Evolutionary conservation across 2,888 invertebrate genomes (phyloP).

Genomic region (Drosophila tanythrix): DNA sequence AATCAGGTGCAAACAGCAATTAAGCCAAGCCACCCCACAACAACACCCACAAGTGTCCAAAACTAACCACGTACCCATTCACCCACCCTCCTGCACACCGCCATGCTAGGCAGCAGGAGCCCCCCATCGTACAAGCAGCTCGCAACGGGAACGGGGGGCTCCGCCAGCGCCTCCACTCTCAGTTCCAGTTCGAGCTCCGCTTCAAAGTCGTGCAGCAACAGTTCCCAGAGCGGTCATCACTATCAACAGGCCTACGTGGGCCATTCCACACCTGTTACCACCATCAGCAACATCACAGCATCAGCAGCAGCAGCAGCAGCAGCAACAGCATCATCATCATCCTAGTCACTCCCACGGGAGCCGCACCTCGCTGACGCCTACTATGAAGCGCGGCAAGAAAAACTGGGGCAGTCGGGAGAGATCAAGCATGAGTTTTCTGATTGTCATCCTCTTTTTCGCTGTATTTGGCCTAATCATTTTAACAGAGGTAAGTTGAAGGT

Average conservation of each 20-base stretch:
- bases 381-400: conserved; percentile 83
- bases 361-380: conserved; percentile 62
- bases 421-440: conserved; percentile 95
- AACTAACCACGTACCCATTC: conserved; percentile 33
- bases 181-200: conserved; percentile 34
- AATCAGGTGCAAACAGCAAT: conserved; percentile 12
- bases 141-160: conserved; percentile 83
- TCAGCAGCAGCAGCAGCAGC: conserved; percentile 48
- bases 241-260: conserved; percentile 58
- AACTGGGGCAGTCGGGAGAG: conserved; percentile 88
- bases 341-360: conserved; percentile 55
- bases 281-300: conserved; percentile 70
- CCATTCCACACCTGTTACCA: conserved; percentile 66
- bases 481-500: conserved; percentile 88
- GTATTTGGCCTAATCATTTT: conserved; percentile 94
- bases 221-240: conserved; percentile 54
- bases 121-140: conserved; percentile 80
- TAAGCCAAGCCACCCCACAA: conserved; percentile 12
- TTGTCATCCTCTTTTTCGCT: conserved; percentile 95
- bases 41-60: conserved; percentile 42
- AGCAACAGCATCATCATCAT: conserved; percentile 38
- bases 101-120: conserved; percentile 83
- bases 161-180: conserved; percentile 65
- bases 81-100: conserved; percentile 52
- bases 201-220: conserved; percentile 33